Percentiles rank a stretch among this genome's conserved stretches.
phyloP scores from a whole-genome alignment of 1,140 invertebrate genomes.

The Papilio aristodemus region DNA sequence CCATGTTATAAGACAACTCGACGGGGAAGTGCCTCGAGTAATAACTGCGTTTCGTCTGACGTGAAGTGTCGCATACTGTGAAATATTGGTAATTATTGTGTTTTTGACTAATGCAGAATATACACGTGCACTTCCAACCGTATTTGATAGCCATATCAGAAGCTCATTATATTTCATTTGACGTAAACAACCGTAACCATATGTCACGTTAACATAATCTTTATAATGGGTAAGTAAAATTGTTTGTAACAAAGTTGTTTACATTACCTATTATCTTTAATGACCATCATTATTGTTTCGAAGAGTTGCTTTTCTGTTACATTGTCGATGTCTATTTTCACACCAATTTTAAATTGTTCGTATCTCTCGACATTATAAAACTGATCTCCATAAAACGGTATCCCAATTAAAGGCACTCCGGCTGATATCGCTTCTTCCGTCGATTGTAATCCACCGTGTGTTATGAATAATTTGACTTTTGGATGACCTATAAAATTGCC shows the following conservation, averaged over 20 bases:
- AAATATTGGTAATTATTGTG: too few species aligned
- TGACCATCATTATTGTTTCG: conserved; percentile 46
- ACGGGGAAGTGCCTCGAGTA: too few species aligned
- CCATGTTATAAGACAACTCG: too few species aligned
- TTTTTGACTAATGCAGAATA: too few species aligned
- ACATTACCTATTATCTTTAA: conserved; percentile 40
- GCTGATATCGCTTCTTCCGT: conserved; percentile 79
- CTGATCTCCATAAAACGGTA: conserved; percentile 59
- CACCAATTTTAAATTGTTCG: conserved; percentile 48
- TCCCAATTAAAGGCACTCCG: conserved; percentile 79
- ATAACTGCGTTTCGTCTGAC: too few species aligned
- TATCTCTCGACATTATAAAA: conserved; percentile 49
- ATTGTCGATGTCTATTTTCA: conserved; percentile 46
- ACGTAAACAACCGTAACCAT: neutral
- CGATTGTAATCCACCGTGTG: conserved; percentile 82
- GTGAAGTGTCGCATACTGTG: too few species aligned
- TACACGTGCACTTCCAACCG: too few species aligned
- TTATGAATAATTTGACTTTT: conserved; percentile 80
- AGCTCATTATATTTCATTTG: too few species aligned
- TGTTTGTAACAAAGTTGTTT: neutral
- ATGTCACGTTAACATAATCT: neutral
- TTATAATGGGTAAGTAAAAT: neutral
- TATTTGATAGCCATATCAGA: too few species aligned
- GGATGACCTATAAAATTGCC: conserved; percentile 69
- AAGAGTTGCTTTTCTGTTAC: conserved; percentile 51